Percentiles rank a stretch among this genome's conserved stretches.
Evolutionary conservation across 2,113 vertebrate species (phyloP).

Genomic region (Xyrauchen texanus): DNA sequence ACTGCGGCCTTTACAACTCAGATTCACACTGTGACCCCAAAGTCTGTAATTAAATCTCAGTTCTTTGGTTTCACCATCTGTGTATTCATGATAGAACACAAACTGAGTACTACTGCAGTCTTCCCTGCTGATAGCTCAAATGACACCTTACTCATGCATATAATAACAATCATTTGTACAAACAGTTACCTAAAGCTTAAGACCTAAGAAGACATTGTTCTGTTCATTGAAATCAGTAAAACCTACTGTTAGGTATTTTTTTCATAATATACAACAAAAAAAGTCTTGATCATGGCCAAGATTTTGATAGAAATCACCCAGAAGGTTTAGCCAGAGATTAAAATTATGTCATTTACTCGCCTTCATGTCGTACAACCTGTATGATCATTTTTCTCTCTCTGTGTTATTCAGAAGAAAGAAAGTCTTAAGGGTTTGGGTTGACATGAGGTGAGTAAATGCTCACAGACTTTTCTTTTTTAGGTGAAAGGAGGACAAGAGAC

Average conservation of each 20-base stretch:
- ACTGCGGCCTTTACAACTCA: neutral
- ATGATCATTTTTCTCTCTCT: too few species aligned
- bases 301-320: too few species aligned
- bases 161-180: constrained; percentile 29
- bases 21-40: constrained; percentile 9
- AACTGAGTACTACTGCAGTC: neutral
- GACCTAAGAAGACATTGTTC: neutral
- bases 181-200: constrained; percentile 7
- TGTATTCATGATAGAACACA: neutral
- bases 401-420: too few species aligned
- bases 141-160: constrained; percentile 20
- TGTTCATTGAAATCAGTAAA: neutral
- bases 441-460: too few species aligned
- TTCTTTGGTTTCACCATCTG: constrained; percentile 14
- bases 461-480: too few species aligned
- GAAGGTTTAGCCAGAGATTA: too few species aligned
- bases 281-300: too few species aligned
- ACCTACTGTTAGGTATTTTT: neutral
- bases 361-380: too few species aligned
- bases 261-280: neutral
- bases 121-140: constrained; percentile 8
- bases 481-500: neutral
- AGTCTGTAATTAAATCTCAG: constrained; percentile 46
- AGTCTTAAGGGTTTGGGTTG: too few species aligned
- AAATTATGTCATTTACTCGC: too few species aligned